These are phyloP conservation scores for Agrenia bidenticulata DNA, from an alignment of 2,888 invertebrate species.

Conservation along the genomic window DNA sequence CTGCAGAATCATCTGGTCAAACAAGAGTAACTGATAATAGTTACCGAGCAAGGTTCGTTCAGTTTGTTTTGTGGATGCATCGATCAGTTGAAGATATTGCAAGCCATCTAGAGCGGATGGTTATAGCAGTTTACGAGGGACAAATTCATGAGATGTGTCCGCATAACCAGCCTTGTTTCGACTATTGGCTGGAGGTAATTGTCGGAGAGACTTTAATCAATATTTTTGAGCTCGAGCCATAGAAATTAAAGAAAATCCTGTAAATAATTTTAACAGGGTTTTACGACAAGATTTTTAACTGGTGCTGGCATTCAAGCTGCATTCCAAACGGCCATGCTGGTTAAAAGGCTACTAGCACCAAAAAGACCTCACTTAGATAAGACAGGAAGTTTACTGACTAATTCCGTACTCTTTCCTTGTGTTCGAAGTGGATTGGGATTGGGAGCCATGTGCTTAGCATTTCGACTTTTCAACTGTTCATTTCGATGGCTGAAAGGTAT, in stretches of 20 bases:
- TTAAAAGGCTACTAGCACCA: slow-evolving; percentile 25
- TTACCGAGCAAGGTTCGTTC: slow-evolving; percentile 46
- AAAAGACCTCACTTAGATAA: slow-evolving; percentile 26
- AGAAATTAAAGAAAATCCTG: background rate
- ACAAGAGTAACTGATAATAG: slow-evolving; percentile 44
- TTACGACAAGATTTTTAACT: slow-evolving; percentile 45
- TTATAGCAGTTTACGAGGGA: slow-evolving; percentile 51
- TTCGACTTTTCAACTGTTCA: slow-evolving; percentile 49
- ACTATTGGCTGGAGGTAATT: slow-evolving; percentile 51
- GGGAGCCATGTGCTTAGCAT: slow-evolving; percentile 48
- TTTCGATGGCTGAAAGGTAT: slow-evolving; percentile 52
- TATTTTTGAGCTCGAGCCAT: background rate
- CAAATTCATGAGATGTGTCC: slow-evolving; percentile 51
- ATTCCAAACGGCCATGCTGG: slow-evolving; percentile 36
- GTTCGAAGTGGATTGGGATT: slow-evolving; percentile 48
- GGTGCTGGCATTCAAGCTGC: slow-evolving; percentile 50
- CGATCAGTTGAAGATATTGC: slow-evolving; percentile 51
- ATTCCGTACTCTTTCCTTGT: slow-evolving; percentile 39
- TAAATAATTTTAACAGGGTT: slow-evolving; percentile 37
- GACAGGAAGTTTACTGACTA: slow-evolving; percentile 26
- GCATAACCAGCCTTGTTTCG: slow-evolving; percentile 49
- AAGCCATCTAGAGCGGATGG: slow-evolving; percentile 50
- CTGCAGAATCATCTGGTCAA: slow-evolving; percentile 25
- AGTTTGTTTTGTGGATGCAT: slow-evolving; percentile 52
- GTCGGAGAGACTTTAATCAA: too few species aligned